These are phyloP conservation scores for Porphyrio hochstetteri DNA, from an alignment of 2,113 vertebrate genomes.

Conservation along the genomic window DNA sequence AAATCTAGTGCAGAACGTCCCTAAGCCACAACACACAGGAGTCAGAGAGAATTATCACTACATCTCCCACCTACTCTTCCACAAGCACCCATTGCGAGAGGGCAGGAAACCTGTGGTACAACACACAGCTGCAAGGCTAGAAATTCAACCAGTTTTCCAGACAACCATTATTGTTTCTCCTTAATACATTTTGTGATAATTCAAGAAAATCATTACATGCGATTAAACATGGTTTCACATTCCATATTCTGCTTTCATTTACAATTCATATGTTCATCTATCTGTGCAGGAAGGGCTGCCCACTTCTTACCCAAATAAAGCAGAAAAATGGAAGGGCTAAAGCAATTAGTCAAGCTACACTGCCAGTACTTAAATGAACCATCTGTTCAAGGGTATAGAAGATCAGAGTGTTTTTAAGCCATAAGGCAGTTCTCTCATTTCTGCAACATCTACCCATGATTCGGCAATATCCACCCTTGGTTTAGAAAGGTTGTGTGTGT, in stretches of 20 bases:
- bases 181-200: neutral
- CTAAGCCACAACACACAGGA: neutral
- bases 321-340: slow-evolving; percentile 28
- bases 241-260: slow-evolving; percentile 12
- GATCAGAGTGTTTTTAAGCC: neutral
- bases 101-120: neutral
- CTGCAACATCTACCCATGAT: neutral
- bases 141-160: neutral
- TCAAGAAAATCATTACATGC: neutral
- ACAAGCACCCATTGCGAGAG: neutral
- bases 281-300: slow-evolving; percentile 11
- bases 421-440: neutral
- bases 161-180: neutral
- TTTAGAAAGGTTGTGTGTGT: neutral
- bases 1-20: neutral
- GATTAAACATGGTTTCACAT: neutral
- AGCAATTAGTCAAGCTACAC: slow-evolving; percentile 42
- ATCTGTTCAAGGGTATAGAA: slow-evolving; percentile 57
- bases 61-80: neutral
- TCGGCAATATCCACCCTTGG: neutral
- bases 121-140: neutral
- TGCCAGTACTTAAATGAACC: slow-evolving; percentile 51
- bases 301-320: slow-evolving; percentile 40
- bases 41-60: neutral
- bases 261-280: neutral